Evolutionary conservation across 2,797 vertebrate genomes (phyloP).

Genomic region (Holocentrus rufus): DNA sequence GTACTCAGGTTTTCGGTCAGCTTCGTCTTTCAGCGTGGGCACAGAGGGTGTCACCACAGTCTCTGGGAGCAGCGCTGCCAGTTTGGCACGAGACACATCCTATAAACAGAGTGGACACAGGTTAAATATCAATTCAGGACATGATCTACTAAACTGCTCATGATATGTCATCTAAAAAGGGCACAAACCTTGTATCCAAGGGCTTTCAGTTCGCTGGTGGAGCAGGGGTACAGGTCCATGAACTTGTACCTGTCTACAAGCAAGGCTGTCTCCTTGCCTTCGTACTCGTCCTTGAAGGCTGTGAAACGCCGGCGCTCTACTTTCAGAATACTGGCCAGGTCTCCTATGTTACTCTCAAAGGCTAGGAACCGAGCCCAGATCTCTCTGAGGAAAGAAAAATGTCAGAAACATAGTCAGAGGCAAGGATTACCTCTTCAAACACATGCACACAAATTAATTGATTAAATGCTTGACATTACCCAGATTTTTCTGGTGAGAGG

Average conservation of each 20-base stretch:
- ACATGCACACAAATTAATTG: not conserved
- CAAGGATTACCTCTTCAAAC: accelerated
- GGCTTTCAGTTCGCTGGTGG: constrained; percentile 95
- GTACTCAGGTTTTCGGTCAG: constrained; percentile 95
- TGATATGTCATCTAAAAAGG: not conserved
- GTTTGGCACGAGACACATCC: constrained; percentile 98
- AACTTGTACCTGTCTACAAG: constrained; percentile 98
- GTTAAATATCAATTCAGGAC: not conserved
- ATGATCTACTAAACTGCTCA: not conserved
- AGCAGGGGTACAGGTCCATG: constrained; percentile 99
- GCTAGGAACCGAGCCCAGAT: constrained; percentile 98
- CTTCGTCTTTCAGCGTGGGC: constrained; percentile 94
- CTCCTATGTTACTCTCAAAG: constrained; percentile 99
- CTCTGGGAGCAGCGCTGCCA: constrained; percentile 92
- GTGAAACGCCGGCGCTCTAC: constrained; percentile 96
- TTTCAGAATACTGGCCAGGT: constrained; percentile 98
- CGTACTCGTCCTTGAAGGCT: constrained; percentile 98
- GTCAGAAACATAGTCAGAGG: not conserved
- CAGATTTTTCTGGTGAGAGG: constrained; percentile 97
- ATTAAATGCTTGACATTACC: constrained; percentile 79
- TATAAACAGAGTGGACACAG: constrained; percentile 61
- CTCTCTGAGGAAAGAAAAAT: constrained; percentile 81
- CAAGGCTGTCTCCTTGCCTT: constrained; percentile 97
- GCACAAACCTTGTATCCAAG: constrained; percentile 94
- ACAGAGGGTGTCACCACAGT: constrained; percentile 92